Base-by-base conservation (phyloP, 2,113 vertebrate genomes). In the Acanthisitta chloris region DNA sequence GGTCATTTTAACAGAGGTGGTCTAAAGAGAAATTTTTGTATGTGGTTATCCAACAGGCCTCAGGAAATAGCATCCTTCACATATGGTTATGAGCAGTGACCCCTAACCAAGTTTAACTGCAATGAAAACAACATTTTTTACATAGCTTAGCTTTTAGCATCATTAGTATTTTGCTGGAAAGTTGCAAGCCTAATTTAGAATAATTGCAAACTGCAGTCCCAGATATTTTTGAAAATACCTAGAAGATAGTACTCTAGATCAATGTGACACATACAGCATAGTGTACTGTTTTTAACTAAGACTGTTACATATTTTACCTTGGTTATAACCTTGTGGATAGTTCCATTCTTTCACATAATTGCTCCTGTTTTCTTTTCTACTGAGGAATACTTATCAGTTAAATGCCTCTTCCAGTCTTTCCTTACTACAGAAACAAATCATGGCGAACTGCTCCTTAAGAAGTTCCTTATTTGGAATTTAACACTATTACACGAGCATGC, bases 401-500 rank as follows among this genome's bases (percentile, higher is more conserved):
- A 58, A 36, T 33, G 3, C 1, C 5, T 36, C 17, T 92, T 64
- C 17, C 21, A 77, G 40, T 69, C 31, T 65, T 12, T 83, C 19
- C 17, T 71, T 64, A 11, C 9, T 48, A 29, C 7, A 40, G 45
- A 78, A 64, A 45, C 3, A 5, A 28, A 15, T 48, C 12, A 33
- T 4, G 2, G 1, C 2, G 14, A 83, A 1, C 4, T 69, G 15
- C 8, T 58, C 9, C 21, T 58, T 52, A 42, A n/a, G 31, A 61
- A 9, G 2, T 42, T 71, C 51, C 6, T 71, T 58, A 43, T 7
- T 43, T 31, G 59, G 10, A 14, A 40, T 1, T 19, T 17, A 64
- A 43, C 15, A 43, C 0, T 0, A 18, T 31, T 64, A 84, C 61
- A 46, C 15, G 6, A 57, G 2, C 6, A 51, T 28, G 8, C 2